Evolutionary conservation across 2,888 invertebrate species (phyloP).

Genomic region (Sthenelais limicola): DNA sequence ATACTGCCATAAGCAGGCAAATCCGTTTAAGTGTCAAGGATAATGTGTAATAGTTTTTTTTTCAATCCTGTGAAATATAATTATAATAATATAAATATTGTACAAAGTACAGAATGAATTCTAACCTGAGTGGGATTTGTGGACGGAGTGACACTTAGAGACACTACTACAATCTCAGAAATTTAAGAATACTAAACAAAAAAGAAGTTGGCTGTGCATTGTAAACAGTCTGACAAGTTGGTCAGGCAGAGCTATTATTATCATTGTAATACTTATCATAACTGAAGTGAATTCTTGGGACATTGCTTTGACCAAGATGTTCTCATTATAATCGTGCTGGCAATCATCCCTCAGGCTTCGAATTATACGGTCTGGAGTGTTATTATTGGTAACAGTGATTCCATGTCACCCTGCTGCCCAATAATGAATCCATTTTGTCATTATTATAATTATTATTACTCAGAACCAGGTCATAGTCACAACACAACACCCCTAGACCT

Average conservation of each 20-base stretch:
- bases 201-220: conserved; percentile 32
- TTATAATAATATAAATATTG: conserved; percentile 32
- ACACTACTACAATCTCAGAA: neutral
- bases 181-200: neutral
- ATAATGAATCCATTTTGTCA: neutral
- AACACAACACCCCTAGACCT: too few species aligned
- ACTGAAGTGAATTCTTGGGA: conserved; percentile 1
- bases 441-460: too few species aligned
- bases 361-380: too few species aligned
- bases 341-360: too few species aligned
- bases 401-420: conserved; percentile 13
- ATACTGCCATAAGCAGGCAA: conserved; percentile 35
- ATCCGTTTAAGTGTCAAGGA: conserved; percentile 19
- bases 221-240: conserved; percentile 1
- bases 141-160: neutral
- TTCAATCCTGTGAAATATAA: conserved; percentile 31
- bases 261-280: too few species aligned
- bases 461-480: conserved; percentile 27
- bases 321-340: neutral
- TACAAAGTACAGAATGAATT: conserved; percentile 30
- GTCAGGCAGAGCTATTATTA: conserved; percentile 24
- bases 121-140: conserved; percentile 6
- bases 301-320: neutral
- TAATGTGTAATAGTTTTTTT: conserved; percentile 30
- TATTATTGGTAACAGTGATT: too few species aligned